Conservation (phyloP, 2,113 vertebrate genomes). For the Aptenodytes forsteri region DNA sequence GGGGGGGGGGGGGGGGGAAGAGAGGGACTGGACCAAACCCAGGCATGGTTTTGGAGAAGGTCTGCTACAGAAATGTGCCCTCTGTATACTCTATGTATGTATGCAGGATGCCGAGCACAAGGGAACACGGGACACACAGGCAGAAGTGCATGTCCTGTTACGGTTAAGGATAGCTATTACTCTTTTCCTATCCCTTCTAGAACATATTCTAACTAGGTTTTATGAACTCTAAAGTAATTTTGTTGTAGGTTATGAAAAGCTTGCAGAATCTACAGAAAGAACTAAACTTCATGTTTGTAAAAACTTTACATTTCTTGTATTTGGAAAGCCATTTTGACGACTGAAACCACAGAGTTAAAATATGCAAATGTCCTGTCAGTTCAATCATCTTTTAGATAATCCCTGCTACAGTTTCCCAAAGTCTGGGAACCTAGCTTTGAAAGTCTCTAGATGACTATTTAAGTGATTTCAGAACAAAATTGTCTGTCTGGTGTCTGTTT, state of each 20-base stretch:
- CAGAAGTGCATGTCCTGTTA: not conserved
- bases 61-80: too few species aligned
- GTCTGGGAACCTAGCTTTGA: not conserved
- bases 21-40: not conserved
- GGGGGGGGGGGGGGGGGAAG: too few species aligned
- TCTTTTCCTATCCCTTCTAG: not conserved
- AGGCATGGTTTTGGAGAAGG: not conserved
- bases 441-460: not conserved
- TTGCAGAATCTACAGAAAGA: not conserved
- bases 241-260: not conserved
- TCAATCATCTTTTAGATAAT: not conserved
- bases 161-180: not conserved
- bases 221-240: not conserved
- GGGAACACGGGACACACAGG: fast-evolving
- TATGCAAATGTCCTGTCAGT: not conserved
- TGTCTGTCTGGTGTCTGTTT: not conserved
- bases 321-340: not conserved
- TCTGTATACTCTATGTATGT: not conserved
- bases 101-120: not conserved
- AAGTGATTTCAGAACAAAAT: not conserved
- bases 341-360: not conserved
- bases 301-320: not conserved
- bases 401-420: not conserved
- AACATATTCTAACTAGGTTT: not conserved
- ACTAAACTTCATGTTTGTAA: not conserved